These are phyloP conservation scores for Ormyrus rosae DNA, from an alignment of 2,888 invertebrate species.

Conservation along the genomic window DNA sequence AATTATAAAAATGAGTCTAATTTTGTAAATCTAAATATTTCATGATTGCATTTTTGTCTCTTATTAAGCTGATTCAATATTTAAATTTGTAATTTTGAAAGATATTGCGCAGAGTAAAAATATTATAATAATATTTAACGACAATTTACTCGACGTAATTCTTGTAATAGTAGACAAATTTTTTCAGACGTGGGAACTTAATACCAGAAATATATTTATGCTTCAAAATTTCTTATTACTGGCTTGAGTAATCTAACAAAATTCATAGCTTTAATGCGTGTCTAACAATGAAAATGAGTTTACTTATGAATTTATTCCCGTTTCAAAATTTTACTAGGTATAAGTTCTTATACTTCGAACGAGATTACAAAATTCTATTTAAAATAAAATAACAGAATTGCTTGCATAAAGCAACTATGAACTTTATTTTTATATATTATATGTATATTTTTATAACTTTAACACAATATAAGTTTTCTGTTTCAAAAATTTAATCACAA, in stretches of 20 bases:
- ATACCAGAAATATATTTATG: constrained; percentile 23
- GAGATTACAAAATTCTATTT: constrained; percentile 29
- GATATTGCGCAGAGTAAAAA: constrained; percentile 35
- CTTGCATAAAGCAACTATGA: constrained; percentile 46
- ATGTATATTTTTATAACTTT: constrained; percentile 48
- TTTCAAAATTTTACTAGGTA: constrained; percentile 18
- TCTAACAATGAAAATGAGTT: constrained; percentile 7
- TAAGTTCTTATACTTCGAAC: constrained; percentile 17
- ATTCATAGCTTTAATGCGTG: constrained; percentile 21
- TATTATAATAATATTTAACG: constrained; percentile 8
- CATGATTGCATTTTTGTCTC: constrained; percentile 19
- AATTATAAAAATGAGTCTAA: constrained; percentile 22
- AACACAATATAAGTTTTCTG: constrained; percentile 45
- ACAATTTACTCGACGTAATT: constrained; percentile 21
- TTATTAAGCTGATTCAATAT: constrained; percentile 24
- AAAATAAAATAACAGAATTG: constrained; percentile 34
- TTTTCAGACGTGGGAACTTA: background rate
- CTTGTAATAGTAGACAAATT: constrained; percentile 29
- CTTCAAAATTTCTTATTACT: constrained; percentile 1
- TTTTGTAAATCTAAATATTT: constrained; percentile 11
- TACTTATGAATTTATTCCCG: constrained; percentile 23
- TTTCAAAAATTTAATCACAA: constrained; percentile 58
- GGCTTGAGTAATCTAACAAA: constrained; percentile 24
- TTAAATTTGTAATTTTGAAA: constrained; percentile 14
- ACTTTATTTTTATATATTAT: constrained; percentile 44